Evolutionary conservation across 2,888 invertebrate species (phyloP).

Genomic region (Amiota communis): DNA sequence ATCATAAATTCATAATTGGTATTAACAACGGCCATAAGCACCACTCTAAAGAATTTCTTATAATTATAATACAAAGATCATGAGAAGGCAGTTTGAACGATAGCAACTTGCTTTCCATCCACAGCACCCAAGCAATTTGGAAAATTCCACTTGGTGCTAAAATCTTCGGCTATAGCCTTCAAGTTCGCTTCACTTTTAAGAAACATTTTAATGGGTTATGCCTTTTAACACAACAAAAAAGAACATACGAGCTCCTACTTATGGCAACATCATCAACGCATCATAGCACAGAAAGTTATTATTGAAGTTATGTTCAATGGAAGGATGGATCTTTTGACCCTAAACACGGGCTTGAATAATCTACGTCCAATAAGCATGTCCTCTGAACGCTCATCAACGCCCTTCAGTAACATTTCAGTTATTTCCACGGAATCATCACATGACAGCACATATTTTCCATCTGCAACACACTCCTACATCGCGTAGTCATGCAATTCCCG

Average conservation of each 20-base stretch:
- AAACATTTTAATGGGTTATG: background rate
- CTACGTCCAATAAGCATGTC: background rate
- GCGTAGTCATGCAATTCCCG: too few species aligned
- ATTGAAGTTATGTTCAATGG: conserved; percentile 6
- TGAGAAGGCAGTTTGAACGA: conserved; percentile 34
- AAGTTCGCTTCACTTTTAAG: conserved; percentile 26
- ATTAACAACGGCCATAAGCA: conserved; percentile 4
- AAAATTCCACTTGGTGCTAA: conserved; percentile 9
- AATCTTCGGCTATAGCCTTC: conserved; percentile 29
- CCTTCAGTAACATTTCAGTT: too few species aligned
- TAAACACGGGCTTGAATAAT: background rate
- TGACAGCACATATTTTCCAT: too few species aligned
- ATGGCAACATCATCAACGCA: background rate
- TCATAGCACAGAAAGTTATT: background rate
- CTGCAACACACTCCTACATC: too few species aligned
- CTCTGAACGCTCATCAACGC: background rate
- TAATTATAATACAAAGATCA: conserved; percentile 39
- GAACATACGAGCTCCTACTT: background rate
- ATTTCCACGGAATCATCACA: too few species aligned
- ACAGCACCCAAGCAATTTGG: conserved; percentile 33
- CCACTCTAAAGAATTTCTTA: conserved; percentile 21
- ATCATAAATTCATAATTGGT: background rate
- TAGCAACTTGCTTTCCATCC: conserved; percentile 36
- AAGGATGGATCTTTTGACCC: background rate
- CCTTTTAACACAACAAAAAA: too few species aligned